Conservation (phyloP, 2,113 vertebrate genomes). For the Microcebus tavaratra region DNA sequence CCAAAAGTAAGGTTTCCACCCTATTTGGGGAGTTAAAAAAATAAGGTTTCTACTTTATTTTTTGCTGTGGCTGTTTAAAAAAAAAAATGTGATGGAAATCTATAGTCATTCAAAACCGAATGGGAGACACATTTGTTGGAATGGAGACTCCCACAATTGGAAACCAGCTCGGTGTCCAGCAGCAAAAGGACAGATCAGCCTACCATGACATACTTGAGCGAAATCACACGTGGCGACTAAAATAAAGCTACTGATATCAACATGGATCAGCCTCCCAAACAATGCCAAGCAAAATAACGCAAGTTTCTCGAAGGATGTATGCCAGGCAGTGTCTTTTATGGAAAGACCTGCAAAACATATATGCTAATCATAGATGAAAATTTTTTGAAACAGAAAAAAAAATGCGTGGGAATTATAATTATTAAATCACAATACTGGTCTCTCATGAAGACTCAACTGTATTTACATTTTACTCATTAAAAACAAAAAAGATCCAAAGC, state of each 20-base stretch:
- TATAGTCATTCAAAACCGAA: background rate
- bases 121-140: background rate
- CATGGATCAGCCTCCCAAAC: background rate
- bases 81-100: background rate
- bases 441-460: background rate
- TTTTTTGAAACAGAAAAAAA: background rate
- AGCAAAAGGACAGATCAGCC: background rate
- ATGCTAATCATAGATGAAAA: background rate
- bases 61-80: background rate
- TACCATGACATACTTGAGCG: rapidly evolving
- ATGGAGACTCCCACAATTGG: background rate
- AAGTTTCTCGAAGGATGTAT: background rate
- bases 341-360: background rate
- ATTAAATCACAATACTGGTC: background rate
- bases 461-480: background rate
- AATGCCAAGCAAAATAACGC: background rate
- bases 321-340: no score
- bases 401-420: background rate
- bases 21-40: background rate
- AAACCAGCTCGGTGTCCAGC: background rate
- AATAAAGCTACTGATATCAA: background rate
- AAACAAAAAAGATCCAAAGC: background rate
- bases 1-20: background rate
- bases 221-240: background rate
- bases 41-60: background rate